These are phyloP conservation scores for Pseudorectes ferrugineus DNA, from an alignment of 2,113 vertebrate genomes.

Conservation along the genomic window DNA sequence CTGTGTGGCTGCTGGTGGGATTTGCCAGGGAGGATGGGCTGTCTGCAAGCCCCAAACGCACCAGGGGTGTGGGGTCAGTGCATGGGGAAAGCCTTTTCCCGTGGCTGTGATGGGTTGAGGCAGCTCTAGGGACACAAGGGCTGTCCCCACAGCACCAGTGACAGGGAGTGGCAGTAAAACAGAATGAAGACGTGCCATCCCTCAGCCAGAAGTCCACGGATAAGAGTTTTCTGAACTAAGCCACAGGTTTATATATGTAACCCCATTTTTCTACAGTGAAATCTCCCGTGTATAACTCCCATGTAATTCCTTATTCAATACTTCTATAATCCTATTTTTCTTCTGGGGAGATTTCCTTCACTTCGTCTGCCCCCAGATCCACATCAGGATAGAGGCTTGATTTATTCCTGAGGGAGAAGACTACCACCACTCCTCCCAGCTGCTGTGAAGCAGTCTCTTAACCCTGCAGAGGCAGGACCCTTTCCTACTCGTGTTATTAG, in stretches of 20 bases:
- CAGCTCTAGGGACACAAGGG: background rate
- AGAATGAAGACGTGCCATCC: background rate
- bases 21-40: background rate
- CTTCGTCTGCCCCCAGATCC: background rate
- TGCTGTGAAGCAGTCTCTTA: background rate
- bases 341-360: background rate
- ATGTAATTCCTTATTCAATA: slow-evolving; percentile 12
- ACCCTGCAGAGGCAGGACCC: slow-evolving; percentile 1
- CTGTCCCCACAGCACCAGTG: background rate
- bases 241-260: background rate
- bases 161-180: background rate
- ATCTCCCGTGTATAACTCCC: background rate
- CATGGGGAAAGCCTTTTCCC: background rate
- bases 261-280: background rate
- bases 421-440: background rate
- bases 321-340: background rate
- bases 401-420: background rate
- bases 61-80: accelerated
- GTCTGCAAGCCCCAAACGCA: background rate
- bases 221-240: background rate
- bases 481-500: background rate
- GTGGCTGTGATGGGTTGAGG: accelerated
- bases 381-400: background rate
- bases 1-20: accelerated
- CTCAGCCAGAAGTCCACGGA: background rate